phyloP scores from a whole-genome alignment of 2,113 vertebrate genomes.

The Fregetta grallaria region DNA sequence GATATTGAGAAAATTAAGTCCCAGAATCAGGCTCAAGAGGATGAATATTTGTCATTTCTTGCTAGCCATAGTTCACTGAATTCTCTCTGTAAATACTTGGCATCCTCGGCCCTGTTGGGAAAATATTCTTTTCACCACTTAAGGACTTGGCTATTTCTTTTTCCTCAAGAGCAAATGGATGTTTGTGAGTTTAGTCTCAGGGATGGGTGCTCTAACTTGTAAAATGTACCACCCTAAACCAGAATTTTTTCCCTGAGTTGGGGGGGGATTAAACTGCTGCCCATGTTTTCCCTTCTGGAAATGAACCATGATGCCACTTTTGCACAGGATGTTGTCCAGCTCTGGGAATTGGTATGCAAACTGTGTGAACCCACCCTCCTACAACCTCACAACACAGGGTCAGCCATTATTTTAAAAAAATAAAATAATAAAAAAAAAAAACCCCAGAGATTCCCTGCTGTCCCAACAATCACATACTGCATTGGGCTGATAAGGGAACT shows the following conservation, averaged over 20 bases:
- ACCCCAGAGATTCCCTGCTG: neutral
- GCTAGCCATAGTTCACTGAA: neutral
- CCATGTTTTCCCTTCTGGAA: neutral
- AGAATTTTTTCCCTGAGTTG: neutral
- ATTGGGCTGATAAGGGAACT: neutral
- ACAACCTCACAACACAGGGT: neutral
- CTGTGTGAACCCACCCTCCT: neutral
- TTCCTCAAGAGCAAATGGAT: neutral
- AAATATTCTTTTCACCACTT: neutral
- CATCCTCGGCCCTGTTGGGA: neutral
- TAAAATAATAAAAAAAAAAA: neutral
- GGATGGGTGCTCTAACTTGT: neutral
- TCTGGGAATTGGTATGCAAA: neutral
- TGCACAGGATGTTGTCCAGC: conserved; percentile 1
- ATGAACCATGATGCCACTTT: neutral
- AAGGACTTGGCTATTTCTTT: neutral
- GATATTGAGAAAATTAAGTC: neutral
- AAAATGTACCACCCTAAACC: neutral
- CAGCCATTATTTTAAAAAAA: neutral
- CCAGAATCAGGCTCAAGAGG: neutral
- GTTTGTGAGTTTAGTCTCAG: neutral
- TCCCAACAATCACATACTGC: neutral
- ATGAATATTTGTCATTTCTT: neutral
- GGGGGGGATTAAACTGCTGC: neutral
- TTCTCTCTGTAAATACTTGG: neutral